phyloP scores from a whole-genome alignment of 2,888 invertebrate genomes.

The Andricus quercusramuli region DNA sequence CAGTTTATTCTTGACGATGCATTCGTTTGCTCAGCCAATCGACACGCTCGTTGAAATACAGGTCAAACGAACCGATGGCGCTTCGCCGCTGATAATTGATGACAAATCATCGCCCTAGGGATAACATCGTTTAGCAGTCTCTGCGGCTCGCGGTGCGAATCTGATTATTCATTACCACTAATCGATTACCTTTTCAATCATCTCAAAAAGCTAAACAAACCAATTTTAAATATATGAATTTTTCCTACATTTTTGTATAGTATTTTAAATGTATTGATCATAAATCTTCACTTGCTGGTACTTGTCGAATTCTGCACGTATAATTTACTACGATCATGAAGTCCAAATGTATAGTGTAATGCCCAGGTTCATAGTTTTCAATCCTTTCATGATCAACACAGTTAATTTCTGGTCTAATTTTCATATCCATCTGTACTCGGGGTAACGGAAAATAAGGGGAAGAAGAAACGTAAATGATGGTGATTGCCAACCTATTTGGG shows the following conservation, averaged over 20 bases:
- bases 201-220: not conserved
- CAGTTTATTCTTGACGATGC: slow-evolving; percentile 40
- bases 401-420: too few relatives aligned
- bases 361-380: too few relatives aligned
- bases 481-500: too few relatives aligned
- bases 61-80: slow-evolving; percentile 34
- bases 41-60: slow-evolving; percentile 31
- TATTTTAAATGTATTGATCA: too few relatives aligned
- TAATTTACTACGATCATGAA: too few relatives aligned
- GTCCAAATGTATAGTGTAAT: too few relatives aligned
- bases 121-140: slow-evolving; percentile 36
- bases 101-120: slow-evolving; percentile 36
- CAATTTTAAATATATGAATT: not conserved
- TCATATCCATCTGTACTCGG: too few relatives aligned
- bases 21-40: slow-evolving; percentile 40
- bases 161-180: slow-evolving; percentile 15
- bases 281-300: too few relatives aligned
- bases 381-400: too few relatives aligned
- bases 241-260: not conserved
- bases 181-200: slow-evolving; percentile 15
- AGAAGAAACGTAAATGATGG: too few relatives aligned
- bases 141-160: slow-evolving; percentile 26
- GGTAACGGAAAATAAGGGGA: too few relatives aligned
- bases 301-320: too few relatives aligned
- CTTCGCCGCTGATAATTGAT: slow-evolving; percentile 29